Percentiles rank a stretch among this genome's conserved stretches.
Evolutionary conservation across 2,797 vertebrate genomes (phyloP).

Genomic region (Nasua narica): DNA sequence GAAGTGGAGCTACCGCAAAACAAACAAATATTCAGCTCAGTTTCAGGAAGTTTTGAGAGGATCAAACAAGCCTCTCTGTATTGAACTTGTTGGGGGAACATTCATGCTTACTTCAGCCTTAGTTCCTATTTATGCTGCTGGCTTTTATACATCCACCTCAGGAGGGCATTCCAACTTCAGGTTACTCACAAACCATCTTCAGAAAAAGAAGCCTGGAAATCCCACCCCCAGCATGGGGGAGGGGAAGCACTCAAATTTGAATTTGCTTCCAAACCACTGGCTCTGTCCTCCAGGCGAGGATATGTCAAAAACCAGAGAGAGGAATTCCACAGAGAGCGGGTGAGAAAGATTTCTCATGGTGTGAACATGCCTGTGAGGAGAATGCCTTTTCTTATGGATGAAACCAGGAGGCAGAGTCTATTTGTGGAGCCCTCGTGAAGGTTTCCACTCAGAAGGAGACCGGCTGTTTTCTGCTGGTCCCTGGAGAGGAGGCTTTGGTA

Average conservation of each 20-base stretch:
- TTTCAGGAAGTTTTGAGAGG: conserved; percentile 67
- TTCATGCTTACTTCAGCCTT: conserved; percentile 32
- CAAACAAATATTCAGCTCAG: conserved; percentile 67
- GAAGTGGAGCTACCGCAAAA: conserved; percentile 53
- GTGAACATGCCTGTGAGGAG: neutral
- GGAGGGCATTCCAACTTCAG: conserved; percentile 73
- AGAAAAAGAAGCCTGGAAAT: conserved; percentile 19
- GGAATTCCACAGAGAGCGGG: neutral
- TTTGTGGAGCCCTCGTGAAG: neutral
- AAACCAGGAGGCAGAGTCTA: neutral
- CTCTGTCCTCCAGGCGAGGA: neutral
- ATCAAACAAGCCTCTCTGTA: conserved; percentile 60
- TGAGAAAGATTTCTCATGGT: neutral
- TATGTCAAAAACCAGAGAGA: neutral
- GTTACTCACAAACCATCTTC: neutral
- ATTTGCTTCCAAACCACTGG: neutral
- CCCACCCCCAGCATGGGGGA: neutral
- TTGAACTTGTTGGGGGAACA: conserved; percentile 58
- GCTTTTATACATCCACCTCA: conserved; percentile 59
- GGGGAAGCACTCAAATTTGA: neutral
- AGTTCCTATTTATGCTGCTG: conserved; percentile 30
- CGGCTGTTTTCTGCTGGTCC: neutral
- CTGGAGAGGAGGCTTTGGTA: neutral
- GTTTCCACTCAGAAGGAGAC: neutral
- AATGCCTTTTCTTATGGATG: neutral